A percentile compares a stretch with the other conserved stretches of the same genome.
Conservation (phyloP, 2,113 vertebrate genomes). For the Pteronura brasiliensis region DNA sequence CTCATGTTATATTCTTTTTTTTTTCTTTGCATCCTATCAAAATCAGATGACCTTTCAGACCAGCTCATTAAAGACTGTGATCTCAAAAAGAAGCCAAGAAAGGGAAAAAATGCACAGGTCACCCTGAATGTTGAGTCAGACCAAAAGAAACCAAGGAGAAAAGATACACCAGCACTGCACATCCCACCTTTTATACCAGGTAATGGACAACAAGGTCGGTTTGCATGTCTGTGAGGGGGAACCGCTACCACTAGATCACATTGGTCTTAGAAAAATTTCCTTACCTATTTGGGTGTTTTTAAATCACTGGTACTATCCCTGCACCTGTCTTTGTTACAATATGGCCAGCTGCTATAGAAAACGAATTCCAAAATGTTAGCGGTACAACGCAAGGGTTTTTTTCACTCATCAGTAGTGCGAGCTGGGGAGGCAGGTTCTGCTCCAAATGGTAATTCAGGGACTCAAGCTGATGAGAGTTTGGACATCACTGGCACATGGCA, state of each 20-base stretch:
- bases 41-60: constrained; percentile 84
- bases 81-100: constrained; percentile 81
- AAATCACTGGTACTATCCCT: not conserved
- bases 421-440: not conserved
- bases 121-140: constrained; percentile 82
- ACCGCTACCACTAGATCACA: fast-evolving
- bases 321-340: not conserved
- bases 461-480: too few species aligned
- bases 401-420: not conserved
- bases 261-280: not conserved
- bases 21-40: not conserved
- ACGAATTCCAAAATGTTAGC: not conserved
- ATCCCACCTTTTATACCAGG: constrained; percentile 90
- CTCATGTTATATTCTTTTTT: not conserved
- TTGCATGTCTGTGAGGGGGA: not conserved
- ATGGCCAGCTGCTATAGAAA: not conserved
- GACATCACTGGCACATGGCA: not conserved
- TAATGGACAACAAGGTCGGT: constrained; percentile 32
- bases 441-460: not conserved
- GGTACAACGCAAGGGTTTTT: not conserved
- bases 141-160: constrained; percentile 91
- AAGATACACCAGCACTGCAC: constrained; percentile 91
- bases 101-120: constrained; percentile 71
- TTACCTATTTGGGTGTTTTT: not conserved
- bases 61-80: constrained; percentile 85